Evolutionary conservation across 2,113 vertebrate genomes (phyloP), one percentile per base, ranked within the genome.

Genomic region (Gnathonemus echidnorhynchus): DNA sequence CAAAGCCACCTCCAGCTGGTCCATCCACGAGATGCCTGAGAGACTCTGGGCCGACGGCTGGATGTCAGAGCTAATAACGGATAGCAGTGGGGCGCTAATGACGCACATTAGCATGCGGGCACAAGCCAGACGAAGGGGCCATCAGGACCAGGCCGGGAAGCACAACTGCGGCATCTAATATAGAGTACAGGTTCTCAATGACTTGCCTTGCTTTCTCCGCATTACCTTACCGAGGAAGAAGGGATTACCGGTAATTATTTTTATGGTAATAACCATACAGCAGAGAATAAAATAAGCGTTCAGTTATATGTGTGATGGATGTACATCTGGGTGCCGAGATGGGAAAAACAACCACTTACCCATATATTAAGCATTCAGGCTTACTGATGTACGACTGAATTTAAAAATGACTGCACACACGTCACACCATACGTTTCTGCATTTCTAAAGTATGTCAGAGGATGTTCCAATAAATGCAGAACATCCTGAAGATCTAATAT

Each of bases 81-180:
- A 90, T 62, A 88, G 48, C 91, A 91, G 91, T 86, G 70, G 91
- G 87, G 86, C 91, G 74, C 83, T 92, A 92, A 92, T 92, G 92
- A 90, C 58, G 91, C 52, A 88, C 27, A 93, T 93, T 90, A 92
- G 91, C 90, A 93, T 92, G 91, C 90, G 89, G 90, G 92, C 91
- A 89, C 86, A 87, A 58, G 35, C 45, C 49, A 88, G 24, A 42
- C 39, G 86, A 46, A 70, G 87, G 48, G 3, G 87, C 90, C 66
- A 88, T 91, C 15, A 45, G 13, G 45, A 9, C 42, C 17, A n/a
- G 80, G 19, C 80, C 39, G 5, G 39, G 39, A 85, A 46, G 45
- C 39, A 48, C 83, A n/a, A 46, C 24, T 48, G 83, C 19, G 3
- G 35, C 4, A 8, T n/a, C 35, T 42, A 42, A 80, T 80, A 80